Conservation (phyloP, 2,888 invertebrate species). For the Hipparchia sbordonii region DNA sequence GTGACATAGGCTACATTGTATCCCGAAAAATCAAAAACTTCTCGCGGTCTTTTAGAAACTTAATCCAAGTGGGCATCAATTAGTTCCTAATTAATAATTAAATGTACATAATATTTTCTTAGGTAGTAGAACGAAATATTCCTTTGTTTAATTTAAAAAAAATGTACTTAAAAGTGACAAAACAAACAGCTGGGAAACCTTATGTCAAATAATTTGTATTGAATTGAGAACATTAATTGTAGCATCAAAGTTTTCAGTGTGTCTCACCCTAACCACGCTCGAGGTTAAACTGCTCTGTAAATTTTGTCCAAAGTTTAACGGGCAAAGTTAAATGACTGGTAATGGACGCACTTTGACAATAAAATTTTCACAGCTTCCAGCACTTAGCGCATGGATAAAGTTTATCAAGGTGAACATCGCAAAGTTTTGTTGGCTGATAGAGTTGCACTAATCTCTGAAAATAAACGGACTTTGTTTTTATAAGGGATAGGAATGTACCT, state of each 20-base stretch:
- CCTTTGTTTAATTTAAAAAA: too few relatives aligned
- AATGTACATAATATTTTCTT: too few relatives aligned
- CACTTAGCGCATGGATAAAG: conserved; percentile 47
- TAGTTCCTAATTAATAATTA: too few relatives aligned
- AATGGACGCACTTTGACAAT: conserved; percentile 68
- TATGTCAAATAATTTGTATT: neutral
- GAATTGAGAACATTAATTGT: neutral
- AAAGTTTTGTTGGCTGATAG: neutral
- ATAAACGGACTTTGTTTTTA: neutral
- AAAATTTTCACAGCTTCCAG: conserved; percentile 56
- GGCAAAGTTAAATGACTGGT: conserved; percentile 65
- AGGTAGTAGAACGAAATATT: too few relatives aligned
- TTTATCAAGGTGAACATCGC: conserved; percentile 28
- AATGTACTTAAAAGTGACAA: too few relatives aligned
- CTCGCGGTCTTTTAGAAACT: too few relatives aligned
- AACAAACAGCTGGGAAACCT: too few relatives aligned
- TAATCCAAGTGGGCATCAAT: too few relatives aligned
- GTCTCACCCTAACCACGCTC: neutral
- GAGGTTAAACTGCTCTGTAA: conserved; percentile 28
- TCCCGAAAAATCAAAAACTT: too few relatives aligned
- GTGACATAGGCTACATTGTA: too few relatives aligned
- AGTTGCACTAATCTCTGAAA: neutral
- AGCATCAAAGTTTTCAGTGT: neutral
- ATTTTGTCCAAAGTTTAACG: conserved; percentile 57
- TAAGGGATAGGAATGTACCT: too few relatives aligned